Evolutionary conservation across 1,140 invertebrate genomes (phyloP), one percentile per base, ranked within the genome.

Genomic region (Ephestia elutella): DNA sequence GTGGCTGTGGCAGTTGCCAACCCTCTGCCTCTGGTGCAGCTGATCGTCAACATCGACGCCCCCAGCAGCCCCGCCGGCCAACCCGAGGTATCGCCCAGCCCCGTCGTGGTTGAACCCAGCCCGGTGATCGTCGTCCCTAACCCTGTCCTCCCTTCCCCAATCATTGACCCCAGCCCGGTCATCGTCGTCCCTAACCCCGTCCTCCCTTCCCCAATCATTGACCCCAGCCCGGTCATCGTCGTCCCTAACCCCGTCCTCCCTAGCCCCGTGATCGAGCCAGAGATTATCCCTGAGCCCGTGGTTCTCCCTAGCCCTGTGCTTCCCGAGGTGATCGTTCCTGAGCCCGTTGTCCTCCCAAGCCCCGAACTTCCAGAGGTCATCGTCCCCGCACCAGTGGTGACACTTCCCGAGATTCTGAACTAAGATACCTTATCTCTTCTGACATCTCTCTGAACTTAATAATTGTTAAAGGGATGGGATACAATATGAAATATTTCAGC

Each of bases 21-120:
- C 32, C 77, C 77, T 0, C 54, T 73, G 56, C 72, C 71, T 10
- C 35, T 77, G 19, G 74, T 80, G 59, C 77, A 80, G 63, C 64
- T 77, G 48, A 66, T 77, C 55, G 66, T 80, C 11, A 77, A 77
- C 64, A 63, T 75, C 0, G 63, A 70, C 19, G 65, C 60, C 11
- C 54, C 35, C 13, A 53, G 13, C 19, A 19, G 21, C 21, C 21
- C 15, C 17, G 53, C 57, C 32, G 60, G 63, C 60, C n/a, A 60
- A 57, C 17, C 68, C 65, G 32, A 35, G 13, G 32, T 35, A 10
- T 13, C 18, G 55, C 54, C 59, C 19, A 19, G 21, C 17, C 54
- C 56, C 19, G 59, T 59, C 28, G 44, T 49, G 19, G 49, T 63
- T 15, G 21, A 25, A 25, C 21, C 59, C 19, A 19, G 21, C 19